Base-by-base conservation (phyloP, 2,888 invertebrate genomes). In the Tachina lurida region DNA sequence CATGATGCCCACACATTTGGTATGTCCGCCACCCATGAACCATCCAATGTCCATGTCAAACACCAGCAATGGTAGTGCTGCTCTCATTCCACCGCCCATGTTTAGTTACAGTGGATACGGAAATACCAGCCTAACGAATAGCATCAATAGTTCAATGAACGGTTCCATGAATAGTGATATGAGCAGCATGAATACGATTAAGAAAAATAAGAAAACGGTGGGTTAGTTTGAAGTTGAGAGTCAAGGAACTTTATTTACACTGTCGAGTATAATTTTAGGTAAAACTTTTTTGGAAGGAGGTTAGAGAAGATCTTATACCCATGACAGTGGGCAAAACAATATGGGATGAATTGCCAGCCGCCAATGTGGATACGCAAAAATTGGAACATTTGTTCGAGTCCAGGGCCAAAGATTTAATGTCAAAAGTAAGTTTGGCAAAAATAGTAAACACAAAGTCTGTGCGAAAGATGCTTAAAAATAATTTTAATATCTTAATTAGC, bases 251-350 rank as follows among this genome's bases (percentile, higher is more conserved):
- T 56, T 56, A 10, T 43, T 54, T 65, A 56, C 9, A 56, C 56
- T 56, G 12, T 3, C n/a, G 12, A 52, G 0, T 31, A 19, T 77
- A 41, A 12, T 65, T 45, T 52, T 54, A 93, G 93, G 93, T 93
- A 13, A 98, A 98, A 93, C 94, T 99, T 73, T 99, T 99, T 93
- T 99, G 99, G 99, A 97, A 97, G 91, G 98, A 99, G 93, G 97
- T 97, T 10, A 95, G 97, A 88, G 97, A 97, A 88, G 91, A 93
- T 47, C 89, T 93, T 78, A 92, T 94, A 56, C 93, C 94, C 15
- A 93, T 95, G 49, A 95, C 95, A 86, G 93, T 96, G 67, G 94
- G 94, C 87, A 95, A 96, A 73, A 96, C 96, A 89, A 97, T 99
- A 91, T 99, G 99, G 99, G 97, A 98, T 91, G 97, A 98, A 91